These are phyloP conservation scores for Xestia rhomboidea DNA, from an alignment of 2,888 invertebrate genomes.

Conservation along the genomic window DNA sequence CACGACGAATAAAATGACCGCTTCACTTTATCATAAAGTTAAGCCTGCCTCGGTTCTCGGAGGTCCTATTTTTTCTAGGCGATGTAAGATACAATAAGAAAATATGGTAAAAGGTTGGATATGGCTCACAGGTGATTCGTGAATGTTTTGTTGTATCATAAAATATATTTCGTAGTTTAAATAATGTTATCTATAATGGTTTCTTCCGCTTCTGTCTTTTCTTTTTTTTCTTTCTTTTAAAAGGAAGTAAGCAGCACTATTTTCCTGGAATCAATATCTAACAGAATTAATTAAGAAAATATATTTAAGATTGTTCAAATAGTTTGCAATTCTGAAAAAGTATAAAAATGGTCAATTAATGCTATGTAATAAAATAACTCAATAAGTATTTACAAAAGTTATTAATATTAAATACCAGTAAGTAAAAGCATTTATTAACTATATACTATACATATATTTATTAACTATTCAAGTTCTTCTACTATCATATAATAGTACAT, in stretches of 20 bases:
- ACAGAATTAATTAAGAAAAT: neutral
- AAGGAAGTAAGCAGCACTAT: neutral
- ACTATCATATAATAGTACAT: too few species aligned
- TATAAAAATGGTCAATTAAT: neutral
- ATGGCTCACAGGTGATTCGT: conserved; percentile 58
- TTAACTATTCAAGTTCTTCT: conserved; percentile 20
- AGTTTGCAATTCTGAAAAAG: neutral
- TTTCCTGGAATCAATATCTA: neutral
- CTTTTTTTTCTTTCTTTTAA: neutral
- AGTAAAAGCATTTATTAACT: neutral
- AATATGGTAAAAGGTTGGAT: conserved; percentile 60
- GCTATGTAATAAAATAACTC: neutral
- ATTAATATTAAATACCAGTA: neutral
- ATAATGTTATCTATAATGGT: conserved; percentile 40
- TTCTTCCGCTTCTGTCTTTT: conserved; percentile 5
- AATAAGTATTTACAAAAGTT: neutral
- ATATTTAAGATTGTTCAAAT: neutral
- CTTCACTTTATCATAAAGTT: conserved; percentile 48
- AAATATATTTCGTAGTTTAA: conserved; percentile 34
- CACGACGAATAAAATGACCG: conserved; percentile 53
- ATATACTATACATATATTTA: conserved; percentile 1
- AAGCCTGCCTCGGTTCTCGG: conserved; percentile 32
- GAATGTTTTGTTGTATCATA: conserved; percentile 39
- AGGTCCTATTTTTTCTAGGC: conserved; percentile 54
- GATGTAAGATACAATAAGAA: conserved; percentile 55